Evolutionary conservation across 2,888 invertebrate species (phyloP), one percentile per base, ranked within the genome.

Genomic region (Harpalus rufipes): DNA sequence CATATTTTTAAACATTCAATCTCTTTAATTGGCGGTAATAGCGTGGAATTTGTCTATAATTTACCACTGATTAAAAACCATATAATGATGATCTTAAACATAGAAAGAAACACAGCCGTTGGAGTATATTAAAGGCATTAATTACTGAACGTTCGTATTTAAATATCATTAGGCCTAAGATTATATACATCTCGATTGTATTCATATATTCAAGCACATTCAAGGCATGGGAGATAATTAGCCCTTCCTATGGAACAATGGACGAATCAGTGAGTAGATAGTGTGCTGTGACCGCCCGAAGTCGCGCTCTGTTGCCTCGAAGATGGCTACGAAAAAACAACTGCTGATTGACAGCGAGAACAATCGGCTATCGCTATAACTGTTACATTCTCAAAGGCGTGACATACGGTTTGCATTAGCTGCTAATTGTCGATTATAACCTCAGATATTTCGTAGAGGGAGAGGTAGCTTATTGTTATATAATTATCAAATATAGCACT

Each of bases 21-120:
- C 81, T 81, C 56, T 63, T 63, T 81, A 81, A 81, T 81, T 81
- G 68, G 81, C 51, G 21, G 68, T 68, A 81, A 81, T 68, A 68
- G 32, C 32, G 2, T 68, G 81, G 68, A 81, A 68, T 65, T 81
- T 56, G 63, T 81, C 65, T 81, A 32, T 51, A 81, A 81, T 81
- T 81, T 68, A 51, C 21, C 18, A 21, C 32, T 21, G 41, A 81
- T 81, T 63, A 81, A 63, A 81, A 81, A 81, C 61, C 44, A 61
- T 81, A 81, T 81, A 81, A 81, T 68, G 81, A 81, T 51, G 58
- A 78, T 58, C 32, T 21, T 32, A 78, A 58, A 78, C 78, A 78
- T 25, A 18, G 10, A 74, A 12, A 44, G 56, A 78, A 78, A 78
- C 78, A 78, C n/a, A 25, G 56, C 44, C 41, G 74, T 21, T 18